Percentiles rank a stretch among this genome's conserved stretches.
Conservation (phyloP, 2,888 invertebrate genomes). For the Machimus atricapillus region DNA sequence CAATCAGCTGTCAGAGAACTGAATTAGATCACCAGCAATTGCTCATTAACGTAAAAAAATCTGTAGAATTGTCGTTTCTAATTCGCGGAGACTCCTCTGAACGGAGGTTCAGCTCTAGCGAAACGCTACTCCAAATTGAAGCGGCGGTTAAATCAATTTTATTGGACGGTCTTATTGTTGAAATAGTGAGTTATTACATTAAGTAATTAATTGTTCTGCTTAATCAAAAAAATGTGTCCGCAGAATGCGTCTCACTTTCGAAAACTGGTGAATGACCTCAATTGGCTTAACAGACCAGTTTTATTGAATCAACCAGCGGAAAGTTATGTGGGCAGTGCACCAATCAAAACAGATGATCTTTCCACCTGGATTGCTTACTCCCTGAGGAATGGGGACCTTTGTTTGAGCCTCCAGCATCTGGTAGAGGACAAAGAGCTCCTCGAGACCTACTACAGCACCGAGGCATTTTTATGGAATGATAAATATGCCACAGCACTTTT, state of each 20-base stretch:
- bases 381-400: slow-evolving; percentile 53
- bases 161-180: slow-evolving; percentile 44
- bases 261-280: slow-evolving; percentile 45
- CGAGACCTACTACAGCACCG: slow-evolving; percentile 66
- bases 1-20: neutral
- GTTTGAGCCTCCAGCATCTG: slow-evolving; percentile 65
- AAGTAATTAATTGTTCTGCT: neutral
- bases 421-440: slow-evolving; percentile 70
- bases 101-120: slow-evolving; percentile 38
- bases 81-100: slow-evolving; percentile 44
- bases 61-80: slow-evolving; percentile 49
- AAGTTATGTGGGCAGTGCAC: neutral
- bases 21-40: slow-evolving; percentile 36
- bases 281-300: slow-evolving; percentile 42
- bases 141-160: slow-evolving; percentile 46
- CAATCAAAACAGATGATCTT: neutral
- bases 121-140: slow-evolving; percentile 46
- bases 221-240: neutral
- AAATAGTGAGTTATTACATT: slow-evolving; percentile 43
- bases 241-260: slow-evolving; percentile 39
- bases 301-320: neutral
- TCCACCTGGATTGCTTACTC: neutral
- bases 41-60: slow-evolving; percentile 48
- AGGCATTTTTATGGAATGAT: slow-evolving; percentile 69
- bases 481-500: slow-evolving; percentile 69